These are phyloP conservation scores for Tupaia tana DNA, from an alignment of 2,113 vertebrate genomes.

Conservation along the genomic window DNA sequence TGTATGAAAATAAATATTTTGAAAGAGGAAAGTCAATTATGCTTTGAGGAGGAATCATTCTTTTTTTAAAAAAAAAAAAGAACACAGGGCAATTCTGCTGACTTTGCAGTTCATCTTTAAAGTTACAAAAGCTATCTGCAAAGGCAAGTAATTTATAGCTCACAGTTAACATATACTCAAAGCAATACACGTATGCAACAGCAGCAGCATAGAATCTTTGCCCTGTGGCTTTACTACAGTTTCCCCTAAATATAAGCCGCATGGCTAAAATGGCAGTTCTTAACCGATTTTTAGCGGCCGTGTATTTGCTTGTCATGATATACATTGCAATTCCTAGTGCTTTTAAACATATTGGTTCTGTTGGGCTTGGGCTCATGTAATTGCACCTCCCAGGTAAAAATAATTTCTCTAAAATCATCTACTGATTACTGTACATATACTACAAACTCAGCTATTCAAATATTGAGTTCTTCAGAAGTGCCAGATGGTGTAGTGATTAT, in stretches of 20 bases:
- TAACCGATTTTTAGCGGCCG: slow-evolving; percentile 57
- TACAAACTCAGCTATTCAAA: neutral
- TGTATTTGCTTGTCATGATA: slow-evolving; percentile 40
- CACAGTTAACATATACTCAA: slow-evolving; percentile 67
- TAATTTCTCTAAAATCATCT: neutral
- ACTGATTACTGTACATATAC: neutral
- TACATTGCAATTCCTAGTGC: slow-evolving; percentile 3
- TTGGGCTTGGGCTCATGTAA: neutral
- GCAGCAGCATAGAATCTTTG: slow-evolving; percentile 71
- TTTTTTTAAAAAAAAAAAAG: neutral
- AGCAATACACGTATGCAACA: slow-evolving; percentile 66
- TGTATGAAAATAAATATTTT: slow-evolving; percentile 30
- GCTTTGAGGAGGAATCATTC: neutral
- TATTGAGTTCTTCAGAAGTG: neutral
- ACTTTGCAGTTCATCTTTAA: slow-evolving; percentile 71
- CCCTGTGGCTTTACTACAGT: slow-evolving; percentile 31
- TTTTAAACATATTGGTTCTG: slow-evolving; percentile 35
- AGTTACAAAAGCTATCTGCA: slow-evolving; percentile 40
- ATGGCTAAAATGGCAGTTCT: slow-evolving; percentile 69
- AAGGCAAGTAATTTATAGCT: slow-evolving; percentile 76
- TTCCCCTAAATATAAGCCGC: slow-evolving; percentile 63
- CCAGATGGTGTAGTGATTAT: no score
- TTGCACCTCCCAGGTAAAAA: neutral
- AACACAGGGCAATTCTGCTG: neutral
- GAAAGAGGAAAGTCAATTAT: slow-evolving; percentile 52